A percentile compares a stretch with the other conserved stretches of the same genome.
phyloP scores from a whole-genome alignment of 2,797 vertebrate genomes.

The Phrynocephalus forsythii region DNA sequence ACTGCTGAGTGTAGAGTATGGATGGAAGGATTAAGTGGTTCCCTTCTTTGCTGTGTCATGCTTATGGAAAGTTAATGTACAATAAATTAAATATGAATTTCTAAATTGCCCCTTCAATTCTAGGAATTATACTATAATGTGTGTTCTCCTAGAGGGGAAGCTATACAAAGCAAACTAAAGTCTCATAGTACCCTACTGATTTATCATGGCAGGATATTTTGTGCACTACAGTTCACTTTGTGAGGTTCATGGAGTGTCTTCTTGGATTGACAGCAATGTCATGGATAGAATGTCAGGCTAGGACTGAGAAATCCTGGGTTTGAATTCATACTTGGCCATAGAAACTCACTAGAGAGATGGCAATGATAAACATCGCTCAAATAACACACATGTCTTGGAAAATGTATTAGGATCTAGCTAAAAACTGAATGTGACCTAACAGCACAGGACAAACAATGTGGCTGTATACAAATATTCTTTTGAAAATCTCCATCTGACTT shows the following conservation, averaged over 20 bases:
- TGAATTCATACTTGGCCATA: too few species aligned
- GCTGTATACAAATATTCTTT: too few species aligned
- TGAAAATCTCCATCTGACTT: too few species aligned
- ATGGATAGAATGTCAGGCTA: too few species aligned
- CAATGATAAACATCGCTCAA: too few species aligned
- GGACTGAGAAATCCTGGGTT: too few species aligned
- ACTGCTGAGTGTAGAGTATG: slow-evolving; percentile 10
- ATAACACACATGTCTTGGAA: too few species aligned
- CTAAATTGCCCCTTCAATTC: slow-evolving; percentile 9
- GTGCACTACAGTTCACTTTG: background rate
- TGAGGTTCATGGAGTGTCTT: background rate
- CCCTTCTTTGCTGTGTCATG: slow-evolving; percentile 28
- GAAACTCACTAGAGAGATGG: too few species aligned
- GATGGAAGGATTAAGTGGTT: slow-evolving; percentile 13
- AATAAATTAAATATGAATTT: slow-evolving; percentile 36
- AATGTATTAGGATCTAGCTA: too few species aligned
- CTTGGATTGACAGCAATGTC: background rate
- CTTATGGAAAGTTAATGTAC: slow-evolving; percentile 23
- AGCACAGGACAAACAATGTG: too few species aligned
- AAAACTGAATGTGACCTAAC: too few species aligned
- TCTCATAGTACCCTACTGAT: background rate
- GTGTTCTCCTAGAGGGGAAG: background rate
- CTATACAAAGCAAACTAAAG: background rate
- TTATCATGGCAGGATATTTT: background rate
- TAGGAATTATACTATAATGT: slow-evolving; percentile 2